Evolutionary conservation across 2,888 invertebrate species (phyloP).

Genomic region (Hypena proboscidalis): DNA sequence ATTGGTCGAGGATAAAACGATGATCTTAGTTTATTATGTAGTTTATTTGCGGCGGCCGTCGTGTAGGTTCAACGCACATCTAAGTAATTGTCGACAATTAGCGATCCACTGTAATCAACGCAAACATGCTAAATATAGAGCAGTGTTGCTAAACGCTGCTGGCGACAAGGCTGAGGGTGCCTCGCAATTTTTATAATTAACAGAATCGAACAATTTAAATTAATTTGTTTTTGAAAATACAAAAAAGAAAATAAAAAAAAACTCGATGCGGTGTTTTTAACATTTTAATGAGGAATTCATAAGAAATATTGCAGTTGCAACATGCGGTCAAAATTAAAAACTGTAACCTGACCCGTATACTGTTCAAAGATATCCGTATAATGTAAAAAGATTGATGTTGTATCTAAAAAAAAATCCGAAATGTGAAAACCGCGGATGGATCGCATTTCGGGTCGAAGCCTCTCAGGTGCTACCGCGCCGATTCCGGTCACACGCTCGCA

Average conservation of each 20-base stretch:
- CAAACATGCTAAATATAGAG: constrained; percentile 77
- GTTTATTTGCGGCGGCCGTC: constrained; percentile 62
- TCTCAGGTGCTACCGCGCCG: constrained; percentile 44
- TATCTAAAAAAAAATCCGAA: constrained; percentile 39
- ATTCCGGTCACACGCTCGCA: constrained; percentile 73
- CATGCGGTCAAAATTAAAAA: no score
- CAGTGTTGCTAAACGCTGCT: constrained; percentile 43
- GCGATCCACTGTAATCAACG: constrained; percentile 70
- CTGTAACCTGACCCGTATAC: no score
- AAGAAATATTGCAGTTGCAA: no score
- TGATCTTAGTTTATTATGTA: constrained; percentile 43
- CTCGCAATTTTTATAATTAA: constrained; percentile 12
- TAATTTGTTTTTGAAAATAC: no score
- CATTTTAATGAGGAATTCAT: no score
- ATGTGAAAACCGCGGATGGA: constrained; percentile 57
- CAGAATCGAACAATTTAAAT: no score
- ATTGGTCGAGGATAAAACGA: constrained; percentile 47
- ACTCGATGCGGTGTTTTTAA: no score
- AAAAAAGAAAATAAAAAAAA: no score
- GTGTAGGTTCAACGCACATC: constrained; percentile 80
- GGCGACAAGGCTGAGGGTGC: constrained; percentile 18
- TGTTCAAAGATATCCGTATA: background rate
- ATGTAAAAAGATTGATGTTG: constrained; percentile 1
- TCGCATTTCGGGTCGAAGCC: constrained; percentile 62
- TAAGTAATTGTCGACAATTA: constrained; percentile 81